Conservation (phyloP, 2,113 vertebrate genomes). For the Trogon melanurus region DNA sequence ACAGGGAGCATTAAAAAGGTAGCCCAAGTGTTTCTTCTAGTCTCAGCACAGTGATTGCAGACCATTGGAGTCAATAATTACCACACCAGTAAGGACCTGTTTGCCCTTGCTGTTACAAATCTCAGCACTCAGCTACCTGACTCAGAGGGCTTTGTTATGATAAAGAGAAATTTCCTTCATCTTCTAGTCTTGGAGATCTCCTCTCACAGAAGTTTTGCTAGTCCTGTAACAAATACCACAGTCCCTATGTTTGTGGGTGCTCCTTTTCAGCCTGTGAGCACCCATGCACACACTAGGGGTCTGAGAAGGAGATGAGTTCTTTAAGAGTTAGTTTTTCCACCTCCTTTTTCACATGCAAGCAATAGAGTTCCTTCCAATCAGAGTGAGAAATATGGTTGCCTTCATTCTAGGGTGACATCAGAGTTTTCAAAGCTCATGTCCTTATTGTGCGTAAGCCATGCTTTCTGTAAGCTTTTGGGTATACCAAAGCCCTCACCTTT, state of each 20-base stretch:
- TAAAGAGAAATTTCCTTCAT: background rate
- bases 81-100: background rate
- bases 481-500: background rate
- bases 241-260: background rate
- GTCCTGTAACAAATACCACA: background rate
- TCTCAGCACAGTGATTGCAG: background rate
- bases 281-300: fast-evolving
- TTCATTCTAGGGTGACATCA: background rate
- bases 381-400: background rate
- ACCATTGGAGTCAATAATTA: background rate
- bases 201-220: background rate
- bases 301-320: background rate
- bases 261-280: background rate
- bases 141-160: background rate
- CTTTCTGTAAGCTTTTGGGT: background rate
- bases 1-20: background rate
- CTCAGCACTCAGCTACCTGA: background rate
- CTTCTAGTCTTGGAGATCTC: background rate
- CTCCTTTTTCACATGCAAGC: background rate
- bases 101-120: background rate
- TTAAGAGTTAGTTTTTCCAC: background rate
- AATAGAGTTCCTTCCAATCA: background rate
- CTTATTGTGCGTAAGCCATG: background rate
- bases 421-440: background rate
- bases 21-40: background rate